Evolutionary conservation across 2,888 invertebrate genomes (phyloP).

Genomic region (Biston stratarius): DNA sequence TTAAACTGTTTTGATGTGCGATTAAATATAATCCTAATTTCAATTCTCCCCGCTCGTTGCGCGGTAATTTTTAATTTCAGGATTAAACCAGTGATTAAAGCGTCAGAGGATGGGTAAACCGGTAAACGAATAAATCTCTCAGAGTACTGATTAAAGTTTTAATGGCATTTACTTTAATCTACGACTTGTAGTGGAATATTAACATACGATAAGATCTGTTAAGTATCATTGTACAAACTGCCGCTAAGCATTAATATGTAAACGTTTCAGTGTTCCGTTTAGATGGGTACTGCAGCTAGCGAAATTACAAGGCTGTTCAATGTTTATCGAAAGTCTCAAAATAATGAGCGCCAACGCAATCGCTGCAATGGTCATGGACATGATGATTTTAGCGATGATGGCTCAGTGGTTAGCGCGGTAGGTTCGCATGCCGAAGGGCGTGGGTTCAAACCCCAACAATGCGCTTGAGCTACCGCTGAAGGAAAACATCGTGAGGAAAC

Average conservation of each 20-base stretch:
- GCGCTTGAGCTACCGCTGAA: too few species aligned
- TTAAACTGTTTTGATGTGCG: not conserved
- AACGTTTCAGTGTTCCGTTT: too few species aligned
- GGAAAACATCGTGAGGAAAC: too few species aligned
- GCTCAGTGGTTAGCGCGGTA: too few species aligned
- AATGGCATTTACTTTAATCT: slow-evolving; percentile 7
- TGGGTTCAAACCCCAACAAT: too few species aligned
- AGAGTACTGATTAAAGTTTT: slow-evolving; percentile 46
- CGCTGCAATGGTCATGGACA: too few species aligned
- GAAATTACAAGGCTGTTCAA: too few species aligned
- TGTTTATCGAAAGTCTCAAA: too few species aligned
- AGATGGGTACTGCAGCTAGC: too few species aligned
- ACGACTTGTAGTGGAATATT: slow-evolving; percentile 7
- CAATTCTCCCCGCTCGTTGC: slow-evolving; percentile 12
- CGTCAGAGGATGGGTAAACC: slow-evolving; percentile 23
- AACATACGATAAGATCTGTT: not conserved
- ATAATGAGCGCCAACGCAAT: too few species aligned
- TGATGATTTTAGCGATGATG: too few species aligned
- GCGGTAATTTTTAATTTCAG: slow-evolving; percentile 44
- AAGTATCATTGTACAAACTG: not conserved
- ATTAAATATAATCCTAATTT: not conserved
- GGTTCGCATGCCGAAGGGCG: too few species aligned
- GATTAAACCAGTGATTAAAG: slow-evolving; percentile 31
- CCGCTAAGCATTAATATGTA: not conserved
- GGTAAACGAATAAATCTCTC: slow-evolving; percentile 21